Percentiles rank a stretch among this genome's conserved stretches.
phyloP scores from a whole-genome alignment of 2,888 invertebrate genomes.

The Papilio gigon region DNA sequence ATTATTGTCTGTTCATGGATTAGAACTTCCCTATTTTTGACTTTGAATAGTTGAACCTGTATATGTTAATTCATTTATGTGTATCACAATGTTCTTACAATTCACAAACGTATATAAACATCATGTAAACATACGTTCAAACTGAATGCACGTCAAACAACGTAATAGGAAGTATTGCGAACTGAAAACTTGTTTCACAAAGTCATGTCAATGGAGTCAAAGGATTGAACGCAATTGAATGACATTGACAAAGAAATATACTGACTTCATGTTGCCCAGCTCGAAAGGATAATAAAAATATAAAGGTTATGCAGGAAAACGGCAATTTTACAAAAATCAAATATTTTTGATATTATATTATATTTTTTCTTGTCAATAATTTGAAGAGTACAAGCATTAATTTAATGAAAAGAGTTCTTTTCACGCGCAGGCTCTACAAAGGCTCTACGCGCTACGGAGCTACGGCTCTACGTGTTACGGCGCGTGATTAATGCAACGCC shows the following conservation, averaged over 20 bases:
- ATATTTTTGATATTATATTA: background rate
- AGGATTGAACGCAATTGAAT: background rate
- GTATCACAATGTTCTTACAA: no score
- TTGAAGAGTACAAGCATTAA: conserved; percentile 24
- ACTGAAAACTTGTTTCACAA: conserved; percentile 10
- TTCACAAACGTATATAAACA: no score
- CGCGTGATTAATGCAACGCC: conserved; percentile 25
- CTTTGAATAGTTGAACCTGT: no score
- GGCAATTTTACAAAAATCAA: no score
- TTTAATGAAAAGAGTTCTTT: conserved; percentile 35
- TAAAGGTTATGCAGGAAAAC: background rate
- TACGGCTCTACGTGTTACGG: conserved; percentile 42
- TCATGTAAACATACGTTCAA: no score
- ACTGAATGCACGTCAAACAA: no score
- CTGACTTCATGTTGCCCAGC: background rate
- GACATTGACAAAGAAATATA: background rate
- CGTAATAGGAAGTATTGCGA: conserved; percentile 18
- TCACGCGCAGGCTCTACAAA: conserved; percentile 26
- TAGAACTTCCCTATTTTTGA: no score
- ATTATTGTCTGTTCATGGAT: no score
- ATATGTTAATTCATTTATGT: no score
- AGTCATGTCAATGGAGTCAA: background rate
- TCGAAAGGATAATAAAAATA: background rate
- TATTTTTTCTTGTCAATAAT: background rate
- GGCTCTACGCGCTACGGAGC: conserved; percentile 38